Evolutionary conservation across 2,888 invertebrate species (phyloP).

Genomic region (Cerastoderma edule): DNA sequence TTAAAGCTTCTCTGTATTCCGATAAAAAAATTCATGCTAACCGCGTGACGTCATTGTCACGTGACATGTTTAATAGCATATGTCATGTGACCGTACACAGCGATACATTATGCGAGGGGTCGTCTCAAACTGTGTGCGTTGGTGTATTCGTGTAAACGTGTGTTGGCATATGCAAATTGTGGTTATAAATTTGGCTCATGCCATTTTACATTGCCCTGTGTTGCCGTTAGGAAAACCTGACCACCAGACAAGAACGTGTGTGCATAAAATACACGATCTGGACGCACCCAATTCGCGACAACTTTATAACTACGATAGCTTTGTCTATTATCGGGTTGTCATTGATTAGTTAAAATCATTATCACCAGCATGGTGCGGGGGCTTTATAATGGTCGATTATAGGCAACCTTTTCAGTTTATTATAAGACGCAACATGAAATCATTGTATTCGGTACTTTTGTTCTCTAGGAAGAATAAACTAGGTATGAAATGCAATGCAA

Average conservation of each 20-base stretch:
- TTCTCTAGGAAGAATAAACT: no score
- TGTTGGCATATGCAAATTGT: not conserved
- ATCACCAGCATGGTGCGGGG: no score
- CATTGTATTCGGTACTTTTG: no score
- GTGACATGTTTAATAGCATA: slow-evolving; percentile 59
- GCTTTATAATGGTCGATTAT: no score
- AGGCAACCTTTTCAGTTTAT: no score
- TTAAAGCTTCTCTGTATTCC: slow-evolving; percentile 57
- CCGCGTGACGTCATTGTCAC: slow-evolving; percentile 66
- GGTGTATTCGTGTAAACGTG: slow-evolving; percentile 4
- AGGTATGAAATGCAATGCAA: no score
- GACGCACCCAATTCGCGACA: no score
- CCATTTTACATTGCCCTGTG: not conserved
- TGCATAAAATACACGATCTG: no score
- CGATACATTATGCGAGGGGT: slow-evolving; percentile 54
- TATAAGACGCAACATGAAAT: no score
- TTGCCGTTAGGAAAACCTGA: not conserved
- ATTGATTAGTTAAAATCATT: no score
- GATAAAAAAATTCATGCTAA: slow-evolving; percentile 65
- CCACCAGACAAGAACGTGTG: not conserved
- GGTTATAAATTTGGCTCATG: slow-evolving; percentile 1
- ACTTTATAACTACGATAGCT: no score
- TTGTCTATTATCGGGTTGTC: no score
- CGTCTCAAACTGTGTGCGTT: slow-evolving; percentile 54
- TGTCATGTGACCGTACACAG: slow-evolving; percentile 55